These are phyloP conservation scores for Spodoptera picta DNA, from an alignment of 2,888 invertebrate genomes.

Conservation along the genomic window DNA sequence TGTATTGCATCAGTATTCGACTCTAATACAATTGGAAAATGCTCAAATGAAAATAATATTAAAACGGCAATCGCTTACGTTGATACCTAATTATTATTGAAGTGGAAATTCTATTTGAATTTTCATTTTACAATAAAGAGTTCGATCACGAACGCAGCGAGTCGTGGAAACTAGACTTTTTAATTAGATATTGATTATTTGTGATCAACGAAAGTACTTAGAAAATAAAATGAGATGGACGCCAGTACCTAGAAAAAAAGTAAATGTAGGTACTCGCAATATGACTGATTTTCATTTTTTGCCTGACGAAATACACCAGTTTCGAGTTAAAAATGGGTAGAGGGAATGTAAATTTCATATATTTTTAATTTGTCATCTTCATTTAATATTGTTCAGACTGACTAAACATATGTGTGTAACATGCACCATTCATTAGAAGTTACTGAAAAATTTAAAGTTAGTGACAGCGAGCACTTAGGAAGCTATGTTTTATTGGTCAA, in stretches of 20 bases:
- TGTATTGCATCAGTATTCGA: slow-evolving; percentile 15
- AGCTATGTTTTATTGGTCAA: no score
- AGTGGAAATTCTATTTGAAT: slow-evolving; percentile 30
- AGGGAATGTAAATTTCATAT: no score
- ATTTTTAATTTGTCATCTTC: no score
- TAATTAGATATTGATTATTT: slow-evolving; percentile 14
- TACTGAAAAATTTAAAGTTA: no score
- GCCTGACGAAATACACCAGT: no score
- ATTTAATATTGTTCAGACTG: no score
- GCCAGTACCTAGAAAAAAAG: not conserved
- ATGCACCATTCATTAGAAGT: no score
- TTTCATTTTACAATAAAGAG: slow-evolving; percentile 14
- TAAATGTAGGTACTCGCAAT: no score
- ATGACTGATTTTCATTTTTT: no score
- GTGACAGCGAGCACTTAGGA: no score
- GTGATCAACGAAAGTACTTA: not conserved
- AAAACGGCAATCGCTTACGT: slow-evolving; percentile 17
- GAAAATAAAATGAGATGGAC: not conserved
- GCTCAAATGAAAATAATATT: slow-evolving; percentile 9
- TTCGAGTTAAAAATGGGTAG: no score
- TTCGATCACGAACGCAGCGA: slow-evolving; percentile 16
- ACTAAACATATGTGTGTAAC: no score
- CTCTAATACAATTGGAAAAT: slow-evolving; percentile 9
- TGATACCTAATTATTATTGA: slow-evolving; percentile 19
- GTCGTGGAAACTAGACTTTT: slow-evolving; percentile 3